Percentiles rank a stretch among this genome's conserved stretches.
These are phyloP conservation scores for Urechis unicinctus DNA, from an alignment of 2,888 invertebrate genomes.

Conservation along the genomic window DNA sequence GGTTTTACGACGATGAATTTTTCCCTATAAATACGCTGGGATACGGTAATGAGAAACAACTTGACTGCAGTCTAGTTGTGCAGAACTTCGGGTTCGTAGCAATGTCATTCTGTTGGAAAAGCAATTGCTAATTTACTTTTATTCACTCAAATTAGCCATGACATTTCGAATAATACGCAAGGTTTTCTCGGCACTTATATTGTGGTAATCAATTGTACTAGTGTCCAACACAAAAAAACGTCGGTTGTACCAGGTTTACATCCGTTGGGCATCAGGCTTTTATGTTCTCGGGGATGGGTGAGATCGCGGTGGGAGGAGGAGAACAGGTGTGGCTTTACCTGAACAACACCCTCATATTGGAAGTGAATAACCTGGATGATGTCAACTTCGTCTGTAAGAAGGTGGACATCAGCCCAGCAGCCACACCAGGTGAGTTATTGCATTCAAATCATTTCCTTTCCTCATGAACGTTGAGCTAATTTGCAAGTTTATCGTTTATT, in stretches of 20 bases:
- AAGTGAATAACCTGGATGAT: conserved; percentile 16
- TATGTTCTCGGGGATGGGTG: conserved; percentile 27
- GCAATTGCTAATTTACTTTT: too few relatives aligned
- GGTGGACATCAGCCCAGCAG: conserved; percentile 10
- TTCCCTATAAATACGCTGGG: conserved; percentile 2
- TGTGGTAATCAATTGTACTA: too few relatives aligned
- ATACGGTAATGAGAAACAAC: not conserved
- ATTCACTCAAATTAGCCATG: too few relatives aligned
- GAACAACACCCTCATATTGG: conserved; percentile 27
- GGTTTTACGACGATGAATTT: not conserved
- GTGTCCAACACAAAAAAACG: too few relatives aligned
- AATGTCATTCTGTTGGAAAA: not conserved
- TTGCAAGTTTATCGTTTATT: too few relatives aligned
- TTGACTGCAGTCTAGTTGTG: not conserved
- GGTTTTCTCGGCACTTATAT: too few relatives aligned
- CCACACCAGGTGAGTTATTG: conserved; percentile 5
- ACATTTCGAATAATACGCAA: too few relatives aligned
- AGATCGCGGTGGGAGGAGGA: conserved; percentile 32
- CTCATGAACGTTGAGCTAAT: too few relatives aligned
- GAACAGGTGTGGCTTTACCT: conserved; percentile 37
- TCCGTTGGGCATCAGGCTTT: conserved; percentile 29
- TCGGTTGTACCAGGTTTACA: conserved; percentile 23
- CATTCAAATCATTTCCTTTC: too few relatives aligned
- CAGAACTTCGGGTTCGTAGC: conserved; percentile 2
- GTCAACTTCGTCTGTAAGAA: conserved; percentile 11